A percentile compares a stretch with the other conserved stretches of the same genome.
Evolutionary conservation across 1,140 invertebrate species (phyloP).

Genomic region (Plutomurus gul): DNA sequence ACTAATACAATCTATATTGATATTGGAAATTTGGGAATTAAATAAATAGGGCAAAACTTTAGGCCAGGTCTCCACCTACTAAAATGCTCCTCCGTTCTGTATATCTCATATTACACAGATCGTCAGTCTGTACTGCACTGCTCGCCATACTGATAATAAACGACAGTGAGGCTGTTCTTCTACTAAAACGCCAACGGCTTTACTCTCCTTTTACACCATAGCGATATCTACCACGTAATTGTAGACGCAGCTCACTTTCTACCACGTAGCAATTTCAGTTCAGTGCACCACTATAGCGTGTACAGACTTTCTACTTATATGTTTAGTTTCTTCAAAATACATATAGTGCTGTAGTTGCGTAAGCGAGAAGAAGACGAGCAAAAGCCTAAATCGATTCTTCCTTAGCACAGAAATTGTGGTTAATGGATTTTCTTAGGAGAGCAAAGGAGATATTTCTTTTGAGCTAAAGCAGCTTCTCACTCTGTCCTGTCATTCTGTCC

Average conservation of each 20-base stretch:
- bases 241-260: no score
- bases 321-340: not conserved
- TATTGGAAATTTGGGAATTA: conserved; percentile 17
- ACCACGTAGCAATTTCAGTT: no score
- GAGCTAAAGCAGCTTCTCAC: conserved; percentile 19
- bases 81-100: conserved; percentile 1
- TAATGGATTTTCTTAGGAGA: conserved; percentile 21
- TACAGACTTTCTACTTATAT: no score
- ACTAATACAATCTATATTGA: no score
- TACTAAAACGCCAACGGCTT: no score
- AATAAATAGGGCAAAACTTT: conserved; percentile 17
- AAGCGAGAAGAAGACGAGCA: not conserved
- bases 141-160: no score
- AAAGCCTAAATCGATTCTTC: conserved; percentile 16
- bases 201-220: no score
- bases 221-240: no score
- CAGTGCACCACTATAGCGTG: no score
- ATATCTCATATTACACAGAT: no score
- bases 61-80: not conserved
- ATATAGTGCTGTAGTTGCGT: not conserved
- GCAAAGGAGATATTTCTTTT: conserved; percentile 29
- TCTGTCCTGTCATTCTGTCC: conserved; percentile 2
- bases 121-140: no score
- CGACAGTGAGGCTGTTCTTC: no score
- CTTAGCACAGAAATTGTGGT: conserved; percentile 15